Base-by-base conservation (phyloP, 2,797 vertebrate species). In the Etheostoma perlongum region DNA sequence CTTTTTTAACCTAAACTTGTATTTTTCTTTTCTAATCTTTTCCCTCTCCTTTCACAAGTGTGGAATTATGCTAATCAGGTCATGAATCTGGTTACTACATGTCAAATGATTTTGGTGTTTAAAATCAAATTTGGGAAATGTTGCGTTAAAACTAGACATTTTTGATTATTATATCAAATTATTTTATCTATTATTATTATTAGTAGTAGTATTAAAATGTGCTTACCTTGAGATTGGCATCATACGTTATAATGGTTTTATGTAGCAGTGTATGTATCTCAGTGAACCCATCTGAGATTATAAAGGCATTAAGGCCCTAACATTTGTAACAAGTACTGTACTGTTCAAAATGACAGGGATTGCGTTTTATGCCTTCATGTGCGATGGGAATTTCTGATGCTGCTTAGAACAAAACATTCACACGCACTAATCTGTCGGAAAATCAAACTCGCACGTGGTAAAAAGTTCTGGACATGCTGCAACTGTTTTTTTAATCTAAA, bases 261-360 rank as follows among this genome's bases (percentile, higher is more conserved):
- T 47, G 12, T 25, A 51, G 5, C 16, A 15, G 11, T 27, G 27
- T 27, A 4, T 27, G 27, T 27, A 6, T 30, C 11, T 59, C 4
- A 19, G 4, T 58, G 27, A 27, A 27, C 27, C 27, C 27, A 27
- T 27, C 27, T 4, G 27, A 27, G 27, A 27, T 27, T 4, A 27
- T 27, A 27, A 27, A 27, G 27, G 27, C 27, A 27, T 27, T 4
- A 25, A 27, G 27, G 4, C 27, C 27, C 4, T 27, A 27, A 27
- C 27, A 4, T 27, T 27, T 27, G 27, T 27, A 4, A 27, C 27
- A 27, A 27, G 27, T 4, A 27, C 27, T 4, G 27, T 3, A 27
- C 27, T 27, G 27, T 75, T 47, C 48, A 71, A 40, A 74, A 53
- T 40, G 61, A 65, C 49, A 57, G 61, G 65, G 61, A 74, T 81